These are phyloP conservation scores for Malacoraja senta DNA, from an alignment of 2,797 vertebrate species.

Conservation along the genomic window DNA sequence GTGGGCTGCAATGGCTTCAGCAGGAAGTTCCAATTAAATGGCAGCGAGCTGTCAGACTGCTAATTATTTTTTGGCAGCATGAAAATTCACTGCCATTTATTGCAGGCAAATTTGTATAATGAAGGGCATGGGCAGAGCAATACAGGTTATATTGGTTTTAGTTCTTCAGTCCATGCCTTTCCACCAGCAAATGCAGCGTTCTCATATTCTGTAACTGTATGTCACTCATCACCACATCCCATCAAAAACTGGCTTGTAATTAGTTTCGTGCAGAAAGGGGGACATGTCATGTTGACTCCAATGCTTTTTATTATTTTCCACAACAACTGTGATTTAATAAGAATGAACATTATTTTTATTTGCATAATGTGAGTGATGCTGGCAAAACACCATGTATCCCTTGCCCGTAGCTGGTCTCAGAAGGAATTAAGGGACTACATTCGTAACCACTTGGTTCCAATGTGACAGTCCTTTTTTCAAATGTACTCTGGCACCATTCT, in stretches of 20 bases:
- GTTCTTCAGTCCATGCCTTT: background rate
- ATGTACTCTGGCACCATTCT: too few species aligned
- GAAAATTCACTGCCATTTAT: background rate
- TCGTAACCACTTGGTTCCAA: too few species aligned
- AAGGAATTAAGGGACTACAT: background rate
- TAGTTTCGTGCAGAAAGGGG: background rate
- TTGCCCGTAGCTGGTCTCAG: background rate
- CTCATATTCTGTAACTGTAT: background rate
- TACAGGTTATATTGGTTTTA: background rate
- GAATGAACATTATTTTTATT: background rate
- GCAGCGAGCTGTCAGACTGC: background rate
- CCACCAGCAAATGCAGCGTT: background rate
- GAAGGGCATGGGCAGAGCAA: background rate
- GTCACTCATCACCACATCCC: background rate
- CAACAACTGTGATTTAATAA: background rate
- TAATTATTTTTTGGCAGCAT: conserved; percentile 15
- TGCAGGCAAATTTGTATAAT: background rate
- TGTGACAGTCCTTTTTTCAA: too few species aligned
- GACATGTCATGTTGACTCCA: background rate
- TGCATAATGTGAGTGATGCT: background rate
- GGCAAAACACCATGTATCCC: background rate
- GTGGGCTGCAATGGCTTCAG: background rate
- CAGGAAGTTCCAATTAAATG: background rate
- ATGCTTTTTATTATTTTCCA: background rate
- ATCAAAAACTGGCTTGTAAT: background rate